These are phyloP conservation scores for Cactoblastis cactorum DNA, from an alignment of 2,888 invertebrate species.

Conservation along the genomic window DNA sequence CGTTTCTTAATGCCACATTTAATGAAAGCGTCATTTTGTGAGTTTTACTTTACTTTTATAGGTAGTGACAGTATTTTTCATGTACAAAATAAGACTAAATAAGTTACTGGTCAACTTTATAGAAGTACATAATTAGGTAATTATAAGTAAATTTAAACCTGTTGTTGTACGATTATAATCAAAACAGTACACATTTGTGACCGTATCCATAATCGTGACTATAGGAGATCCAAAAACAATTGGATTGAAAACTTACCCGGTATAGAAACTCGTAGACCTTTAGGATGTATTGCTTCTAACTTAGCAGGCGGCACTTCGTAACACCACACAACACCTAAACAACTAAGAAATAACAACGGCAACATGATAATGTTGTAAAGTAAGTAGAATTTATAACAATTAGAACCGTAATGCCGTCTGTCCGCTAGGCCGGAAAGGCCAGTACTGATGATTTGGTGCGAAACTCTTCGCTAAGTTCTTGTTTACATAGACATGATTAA, in stretches of 20 bases:
- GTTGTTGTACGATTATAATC: too few relatives aligned
- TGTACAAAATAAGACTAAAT: too few relatives aligned
- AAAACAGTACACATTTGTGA: too few relatives aligned
- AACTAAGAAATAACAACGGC: constrained; percentile 14
- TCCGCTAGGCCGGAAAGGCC: background rate
- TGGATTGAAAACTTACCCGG: constrained; percentile 53
- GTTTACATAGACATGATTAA: background rate
- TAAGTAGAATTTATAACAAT: background rate
- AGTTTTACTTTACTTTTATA: too few relatives aligned
- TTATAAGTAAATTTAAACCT: too few relatives aligned
- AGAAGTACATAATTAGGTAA: too few relatives aligned
- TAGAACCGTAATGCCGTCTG: background rate
- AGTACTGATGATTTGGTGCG: background rate
- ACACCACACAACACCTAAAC: constrained; percentile 25
- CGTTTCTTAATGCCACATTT: too few relatives aligned
- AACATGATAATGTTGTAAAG: background rate
- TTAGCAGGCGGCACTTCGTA: constrained; percentile 71
- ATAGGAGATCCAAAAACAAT: background rate
- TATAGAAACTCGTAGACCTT: constrained; percentile 80
- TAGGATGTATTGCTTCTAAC: constrained; percentile 79
- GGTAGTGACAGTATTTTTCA: too few relatives aligned
- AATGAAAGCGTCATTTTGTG: too few relatives aligned
- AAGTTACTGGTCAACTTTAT: too few relatives aligned
- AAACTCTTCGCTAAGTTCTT: background rate
- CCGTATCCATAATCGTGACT: too few relatives aligned